These are phyloP conservation scores for Phalacrocorax brasilianus DNA, from an alignment of 2,113 vertebrate genomes.

Conservation along the genomic window DNA sequence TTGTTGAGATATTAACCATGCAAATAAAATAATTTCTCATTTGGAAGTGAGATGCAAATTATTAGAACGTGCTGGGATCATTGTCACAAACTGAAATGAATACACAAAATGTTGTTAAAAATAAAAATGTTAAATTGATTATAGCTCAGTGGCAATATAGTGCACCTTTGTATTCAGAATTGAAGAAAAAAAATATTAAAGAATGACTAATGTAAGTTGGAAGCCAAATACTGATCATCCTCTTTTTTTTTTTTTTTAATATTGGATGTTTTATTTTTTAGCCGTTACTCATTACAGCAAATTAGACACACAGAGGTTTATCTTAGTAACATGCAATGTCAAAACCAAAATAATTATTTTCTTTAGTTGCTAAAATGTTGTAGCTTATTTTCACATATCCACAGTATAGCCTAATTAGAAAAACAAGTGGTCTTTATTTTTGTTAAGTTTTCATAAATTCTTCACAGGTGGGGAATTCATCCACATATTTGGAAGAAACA, in stretches of 20 bases:
- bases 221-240: background rate
- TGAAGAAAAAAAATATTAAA: background rate
- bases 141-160: background rate
- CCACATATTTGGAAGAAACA: background rate
- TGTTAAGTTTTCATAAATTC: background rate
- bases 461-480: background rate
- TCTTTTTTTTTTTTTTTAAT: background rate
- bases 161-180: background rate
- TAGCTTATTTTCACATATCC: background rate
- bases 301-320: background rate
- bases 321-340: background rate
- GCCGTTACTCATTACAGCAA: background rate
- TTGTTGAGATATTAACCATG: slow-evolving; percentile 18
- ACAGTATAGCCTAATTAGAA: background rate
- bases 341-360: background rate
- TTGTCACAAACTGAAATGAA: background rate
- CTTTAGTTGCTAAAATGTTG: background rate
- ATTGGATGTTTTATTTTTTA: background rate
- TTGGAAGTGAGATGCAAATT: background rate
- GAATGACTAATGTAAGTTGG: background rate
- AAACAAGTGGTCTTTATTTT: background rate
- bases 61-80: background rate
- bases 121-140: background rate
- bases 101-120: slow-evolving; percentile 1
- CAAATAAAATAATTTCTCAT: slow-evolving; percentile 17